Evolutionary conservation across 2,797 vertebrate species (phyloP).

Genomic region (Myoxocephalus aenaeus): DNA sequence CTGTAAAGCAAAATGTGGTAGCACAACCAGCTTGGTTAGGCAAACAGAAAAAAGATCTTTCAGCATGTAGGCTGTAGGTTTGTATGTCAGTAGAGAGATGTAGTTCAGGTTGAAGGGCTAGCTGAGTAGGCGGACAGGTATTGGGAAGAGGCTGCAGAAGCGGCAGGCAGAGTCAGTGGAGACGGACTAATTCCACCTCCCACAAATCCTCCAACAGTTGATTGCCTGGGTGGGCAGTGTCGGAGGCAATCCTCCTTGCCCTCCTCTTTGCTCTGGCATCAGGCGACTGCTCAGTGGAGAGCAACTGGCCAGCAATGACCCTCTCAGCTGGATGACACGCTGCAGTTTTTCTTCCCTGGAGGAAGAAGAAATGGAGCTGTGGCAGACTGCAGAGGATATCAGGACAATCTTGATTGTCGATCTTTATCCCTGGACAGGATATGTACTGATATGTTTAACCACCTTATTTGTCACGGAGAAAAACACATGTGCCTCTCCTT

Average conservation of each 20-base stretch:
- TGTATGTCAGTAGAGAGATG: conserved; percentile 68
- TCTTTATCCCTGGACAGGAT: conserved; percentile 61
- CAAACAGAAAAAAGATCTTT: conserved; percentile 59
- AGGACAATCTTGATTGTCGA: conserved; percentile 59
- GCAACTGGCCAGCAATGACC: conserved; percentile 78
- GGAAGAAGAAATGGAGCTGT: conserved; percentile 68
- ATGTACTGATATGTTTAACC: conserved; percentile 56
- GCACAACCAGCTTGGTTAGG: conserved; percentile 35
- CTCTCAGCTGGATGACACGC: conserved; percentile 77
- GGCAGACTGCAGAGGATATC: conserved; percentile 63
- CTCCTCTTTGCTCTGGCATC: conserved; percentile 78
- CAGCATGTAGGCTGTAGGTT: conserved; percentile 33
- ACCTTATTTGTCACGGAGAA: conserved; percentile 39
- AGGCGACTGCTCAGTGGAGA: conserved; percentile 77
- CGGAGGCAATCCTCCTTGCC: conserved; percentile 77
- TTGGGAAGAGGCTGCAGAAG: conserved; percentile 71
- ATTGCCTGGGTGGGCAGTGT: conserved; percentile 81
- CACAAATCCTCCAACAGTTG: conserved; percentile 81
- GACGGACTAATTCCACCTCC: conserved; percentile 78
- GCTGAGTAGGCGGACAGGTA: conserved; percentile 76
- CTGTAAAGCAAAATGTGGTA: conserved; percentile 23
- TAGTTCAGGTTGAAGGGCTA: conserved; percentile 66
- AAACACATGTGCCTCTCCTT: background rate
- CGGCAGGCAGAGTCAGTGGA: conserved; percentile 67
- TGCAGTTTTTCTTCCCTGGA: conserved; percentile 61